Percentiles rank a stretch among this genome's conserved stretches.
Conservation (phyloP, 1,140 invertebrate genomes). For the Cyclargus thomasi region DNA sequence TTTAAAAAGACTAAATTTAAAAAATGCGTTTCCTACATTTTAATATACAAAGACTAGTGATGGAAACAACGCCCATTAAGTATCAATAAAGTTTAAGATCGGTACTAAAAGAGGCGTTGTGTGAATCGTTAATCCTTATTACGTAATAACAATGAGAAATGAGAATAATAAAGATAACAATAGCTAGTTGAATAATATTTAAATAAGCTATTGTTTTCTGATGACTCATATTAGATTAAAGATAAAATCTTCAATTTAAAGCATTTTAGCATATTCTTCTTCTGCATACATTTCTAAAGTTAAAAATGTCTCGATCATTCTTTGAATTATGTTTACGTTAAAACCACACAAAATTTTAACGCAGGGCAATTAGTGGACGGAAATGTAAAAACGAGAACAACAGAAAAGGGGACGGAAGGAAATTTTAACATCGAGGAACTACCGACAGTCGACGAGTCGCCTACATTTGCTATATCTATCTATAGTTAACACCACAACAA, state of each 20-base stretch:
- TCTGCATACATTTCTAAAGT: no score
- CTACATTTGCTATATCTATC: neutral
- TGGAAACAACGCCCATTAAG: neutral
- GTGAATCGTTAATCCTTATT: neutral
- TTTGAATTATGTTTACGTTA: neutral
- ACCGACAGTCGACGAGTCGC: neutral
- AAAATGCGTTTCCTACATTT: no score
- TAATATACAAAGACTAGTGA: no score
- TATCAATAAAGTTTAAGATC: neutral
- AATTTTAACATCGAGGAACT: neutral
- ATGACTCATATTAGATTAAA: neutral
- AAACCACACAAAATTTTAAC: neutral
- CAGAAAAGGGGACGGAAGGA: slow-evolving; percentile 8
- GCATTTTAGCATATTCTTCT: no score
- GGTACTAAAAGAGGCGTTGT: neutral
- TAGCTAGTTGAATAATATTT: no score
- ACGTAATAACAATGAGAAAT: neutral
- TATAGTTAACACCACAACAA: no score
- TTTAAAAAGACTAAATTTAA: no score
- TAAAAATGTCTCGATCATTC: neutral
- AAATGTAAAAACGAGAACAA: slow-evolving; percentile 2
- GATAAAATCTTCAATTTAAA: no score
- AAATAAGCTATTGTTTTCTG: neutral
- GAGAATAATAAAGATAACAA: neutral
- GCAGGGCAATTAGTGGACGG: slow-evolving; percentile 3